Evolutionary conservation across 1,140 invertebrate species (phyloP), one percentile per base, ranked within the genome.

Genomic region (Tetraneura akinire): DNA sequence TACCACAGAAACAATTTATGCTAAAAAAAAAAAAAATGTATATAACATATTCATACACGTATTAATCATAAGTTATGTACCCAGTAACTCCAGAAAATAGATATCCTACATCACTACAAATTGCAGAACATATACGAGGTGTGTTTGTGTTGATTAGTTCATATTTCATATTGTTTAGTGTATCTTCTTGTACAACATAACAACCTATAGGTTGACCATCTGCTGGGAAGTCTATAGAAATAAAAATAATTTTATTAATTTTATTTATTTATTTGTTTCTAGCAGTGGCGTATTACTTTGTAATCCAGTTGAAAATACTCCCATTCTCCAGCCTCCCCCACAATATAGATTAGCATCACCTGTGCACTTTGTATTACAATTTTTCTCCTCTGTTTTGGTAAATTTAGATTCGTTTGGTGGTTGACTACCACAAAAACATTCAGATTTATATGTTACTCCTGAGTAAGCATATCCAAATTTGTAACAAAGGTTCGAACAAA

Each of bases 1-100:
- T 91, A 49, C 95, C 95, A 89, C 96, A 98, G 87, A 95, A 97
- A 87, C 96, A 98, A 87, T 97, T 95, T 57, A 91, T 89, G 60
- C 93, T 94, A 84, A 89, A 85, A 83, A 62, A 84, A 47, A 29
- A 71, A 5, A n/a, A n/a, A 62, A 47, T n/a, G 13, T 51, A 53
- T n/a, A 32, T 49, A 45, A 26, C 29, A 37, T 37, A 37, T 37
- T 4, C 3, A 37, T 37, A 37, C n/a, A n/a, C n/a, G n/a, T 37
- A 37, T 37, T 37, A 37, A 37, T 4, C 3, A 37, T 37, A 37
- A 4, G n/a, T n/a, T n/a, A n/a, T n/a, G n/a, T 74, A 73, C 68
- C 57, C 37, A 16, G 13, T 14, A 3, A 81, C 51, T 26, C 80
- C 80, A n/a, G 82, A 16, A 57, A 80, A 81, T 37, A 37, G 13